Base-by-base conservation (phyloP, 2,888 invertebrate genomes). In the Horisme vitalbata region DNA sequence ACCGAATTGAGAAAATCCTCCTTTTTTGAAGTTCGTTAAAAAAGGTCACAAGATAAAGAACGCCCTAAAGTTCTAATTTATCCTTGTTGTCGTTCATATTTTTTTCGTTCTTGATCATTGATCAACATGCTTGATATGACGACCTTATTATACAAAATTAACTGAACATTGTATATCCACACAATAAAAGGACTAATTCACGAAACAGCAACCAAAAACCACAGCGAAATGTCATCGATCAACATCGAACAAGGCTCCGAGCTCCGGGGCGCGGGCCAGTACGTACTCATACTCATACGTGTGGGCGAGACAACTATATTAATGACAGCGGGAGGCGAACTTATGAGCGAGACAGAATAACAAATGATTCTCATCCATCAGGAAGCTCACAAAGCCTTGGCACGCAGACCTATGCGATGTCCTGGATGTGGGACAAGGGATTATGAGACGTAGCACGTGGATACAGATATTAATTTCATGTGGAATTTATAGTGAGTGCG, bases 341-440 rank as follows among this genome's bases (percentile, higher is more conserved):
- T 63, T 63, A 64, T 61, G 67, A 67, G 63, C 55, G 59, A 59
- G 63, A 64, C 65, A 59, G 58, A 60, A 58, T 65, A 61, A 69
- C 61, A 61, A 61, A 73, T 73, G 66, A 62, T 58, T 49, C 50
- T 56, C 65, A 71, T 73, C 65, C 57, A 62, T 71, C 71, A 71
- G 65, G 59, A 62, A 54, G 60, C 63, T 51, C 63, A 66, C 65
- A 64, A 60, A 65, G 55, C 56, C 60, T 60, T 60, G 60, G 48
- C 61, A 59, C 52, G 57, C 48, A 41, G 46, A 52, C 59, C 54
- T 48, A 54, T 53, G 55, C 50, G 49, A 52, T 51, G 31, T 34
- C 24, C 31, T 4, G n/a, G 32, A 28, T 10, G 31, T n/a, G 13
- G 45, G 38, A 15, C 57, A 47, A 18, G 12, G 39, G 36, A 60